Conservation (phyloP, 2,113 vertebrate species). For the Anoura caudifer region DNA sequence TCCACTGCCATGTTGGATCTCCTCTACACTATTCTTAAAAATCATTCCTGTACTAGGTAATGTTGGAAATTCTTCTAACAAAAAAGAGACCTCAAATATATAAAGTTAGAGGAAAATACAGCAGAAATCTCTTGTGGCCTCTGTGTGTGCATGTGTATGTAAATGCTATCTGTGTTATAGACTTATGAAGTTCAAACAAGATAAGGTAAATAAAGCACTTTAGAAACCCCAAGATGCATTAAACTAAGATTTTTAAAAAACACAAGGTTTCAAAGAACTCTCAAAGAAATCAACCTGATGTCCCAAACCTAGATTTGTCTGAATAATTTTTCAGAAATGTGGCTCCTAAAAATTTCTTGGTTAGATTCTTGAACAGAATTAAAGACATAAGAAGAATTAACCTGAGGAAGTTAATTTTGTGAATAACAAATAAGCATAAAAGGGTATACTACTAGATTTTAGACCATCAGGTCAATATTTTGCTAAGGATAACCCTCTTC, state of each 20-base stretch:
- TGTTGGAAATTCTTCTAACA: background rate
- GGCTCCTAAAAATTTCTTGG: background rate
- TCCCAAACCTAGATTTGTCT: background rate
- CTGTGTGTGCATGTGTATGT: background rate
- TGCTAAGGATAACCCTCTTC: too few species aligned
- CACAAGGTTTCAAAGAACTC: background rate
- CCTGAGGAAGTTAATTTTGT: background rate
- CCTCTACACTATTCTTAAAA: background rate
- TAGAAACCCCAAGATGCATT: background rate
- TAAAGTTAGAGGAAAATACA: background rate
- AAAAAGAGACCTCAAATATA: background rate
- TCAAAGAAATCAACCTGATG: background rate
- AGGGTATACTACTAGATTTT: background rate
- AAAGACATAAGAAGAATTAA: background rate
- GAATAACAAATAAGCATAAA: background rate
- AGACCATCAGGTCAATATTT: background rate
- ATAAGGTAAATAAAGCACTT: background rate
- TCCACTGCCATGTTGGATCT: too few species aligned
- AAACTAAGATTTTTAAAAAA: background rate
- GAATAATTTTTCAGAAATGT: background rate
- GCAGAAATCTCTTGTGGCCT: background rate
- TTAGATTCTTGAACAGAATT: background rate
- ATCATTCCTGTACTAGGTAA: background rate
- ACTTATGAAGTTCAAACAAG: constrained; percentile 9
- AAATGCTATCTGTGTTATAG: background rate